phyloP scores from a whole-genome alignment of 1,140 invertebrate species.

The Thaumetopoea pityocampa region DNA sequence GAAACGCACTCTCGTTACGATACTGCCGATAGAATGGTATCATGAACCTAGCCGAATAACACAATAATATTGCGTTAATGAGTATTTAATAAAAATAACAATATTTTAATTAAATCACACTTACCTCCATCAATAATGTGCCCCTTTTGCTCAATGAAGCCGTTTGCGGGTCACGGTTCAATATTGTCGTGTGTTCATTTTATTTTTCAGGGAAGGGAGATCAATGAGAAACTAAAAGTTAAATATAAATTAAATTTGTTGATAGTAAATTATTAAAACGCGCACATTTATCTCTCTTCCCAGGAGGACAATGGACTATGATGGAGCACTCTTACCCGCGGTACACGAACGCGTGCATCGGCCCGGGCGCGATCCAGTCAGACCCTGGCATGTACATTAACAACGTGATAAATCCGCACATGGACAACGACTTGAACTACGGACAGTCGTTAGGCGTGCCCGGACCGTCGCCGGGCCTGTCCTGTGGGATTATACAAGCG shows the following conservation, averaged over 20 bases:
- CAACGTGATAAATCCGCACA: slow-evolving; percentile 47
- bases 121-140: background rate
- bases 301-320: slow-evolving; percentile 68
- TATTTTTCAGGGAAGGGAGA: slow-evolving; percentile 71
- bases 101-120: no score
- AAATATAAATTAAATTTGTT: slow-evolving; percentile 22
- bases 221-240: slow-evolving; percentile 55
- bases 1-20: no score
- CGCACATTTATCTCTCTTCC: slow-evolving; percentile 71
- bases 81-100: no score
- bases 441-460: slow-evolving; percentile 36
- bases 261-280: slow-evolving; percentile 49
- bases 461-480: slow-evolving; percentile 43
- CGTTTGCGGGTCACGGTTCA: no score
- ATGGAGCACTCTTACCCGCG: slow-evolving; percentile 64
- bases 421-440: slow-evolving; percentile 46
- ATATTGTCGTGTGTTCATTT: slow-evolving; percentile 12
- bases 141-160: background rate
- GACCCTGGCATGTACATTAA: slow-evolving; percentile 55
- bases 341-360: slow-evolving; percentile 56
- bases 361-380: slow-evolving; percentile 33
- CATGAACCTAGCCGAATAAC: no score
- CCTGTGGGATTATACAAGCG: slow-evolving; percentile 30
- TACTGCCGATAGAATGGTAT: no score
- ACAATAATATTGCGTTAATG: no score